Evolutionary conservation across 2,797 vertebrate genomes (phyloP).

Genomic region (Chloroceryle amazona): DNA sequence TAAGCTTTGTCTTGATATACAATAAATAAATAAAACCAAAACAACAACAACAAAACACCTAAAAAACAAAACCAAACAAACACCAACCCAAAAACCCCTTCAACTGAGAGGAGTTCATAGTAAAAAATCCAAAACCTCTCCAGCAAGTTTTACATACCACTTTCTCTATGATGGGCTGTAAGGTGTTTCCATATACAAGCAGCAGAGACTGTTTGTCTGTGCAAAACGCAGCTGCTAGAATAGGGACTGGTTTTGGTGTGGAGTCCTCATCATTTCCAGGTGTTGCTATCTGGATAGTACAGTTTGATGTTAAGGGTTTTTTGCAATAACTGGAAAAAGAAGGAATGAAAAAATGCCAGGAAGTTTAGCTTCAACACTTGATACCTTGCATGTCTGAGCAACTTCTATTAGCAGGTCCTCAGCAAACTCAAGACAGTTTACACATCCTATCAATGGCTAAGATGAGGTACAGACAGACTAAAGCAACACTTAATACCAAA

Average conservation of each 20-base stretch:
- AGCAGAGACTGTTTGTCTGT: conserved; percentile 84
- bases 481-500: background rate
- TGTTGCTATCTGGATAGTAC: conserved; percentile 92
- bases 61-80: background rate
- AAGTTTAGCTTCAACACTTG: background rate
- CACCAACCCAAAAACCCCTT: background rate
- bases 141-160: conserved; percentile 82
- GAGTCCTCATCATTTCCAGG: conserved; percentile 80
- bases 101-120: background rate
- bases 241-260: conserved; percentile 88
- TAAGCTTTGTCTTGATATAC: background rate
- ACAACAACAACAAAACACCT: background rate
- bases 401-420: background rate
- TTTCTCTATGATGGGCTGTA: conserved; percentile 93
- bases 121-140: background rate
- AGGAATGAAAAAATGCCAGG: background rate
- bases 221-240: conserved; percentile 89
- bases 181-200: conserved; percentile 91
- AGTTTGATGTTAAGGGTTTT: conserved; percentile 92
- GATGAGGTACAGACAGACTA: background rate
- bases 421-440: background rate
- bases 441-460: background rate
- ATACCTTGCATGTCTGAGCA: background rate
- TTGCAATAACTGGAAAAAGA: conserved; percentile 89
- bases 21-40: background rate